phyloP scores from a whole-genome alignment of 2,797 vertebrate genomes.

The Intellagama lesueurii region DNA sequence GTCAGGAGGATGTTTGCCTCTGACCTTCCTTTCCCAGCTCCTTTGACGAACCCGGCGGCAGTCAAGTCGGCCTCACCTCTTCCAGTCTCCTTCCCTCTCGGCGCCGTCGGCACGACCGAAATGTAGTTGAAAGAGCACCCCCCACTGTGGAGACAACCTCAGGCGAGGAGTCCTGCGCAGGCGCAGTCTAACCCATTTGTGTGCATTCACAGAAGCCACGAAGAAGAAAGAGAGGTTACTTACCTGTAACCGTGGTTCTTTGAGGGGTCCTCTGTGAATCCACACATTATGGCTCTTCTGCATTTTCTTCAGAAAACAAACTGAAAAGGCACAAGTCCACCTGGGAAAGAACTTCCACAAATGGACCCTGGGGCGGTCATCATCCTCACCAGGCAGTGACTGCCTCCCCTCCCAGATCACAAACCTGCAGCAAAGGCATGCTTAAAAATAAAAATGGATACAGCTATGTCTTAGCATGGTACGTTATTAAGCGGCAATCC shows the following conservation, averaged over 20 bases:
- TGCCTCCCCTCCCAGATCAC: no score
- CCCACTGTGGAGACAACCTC: neutral
- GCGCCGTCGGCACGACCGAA: neutral
- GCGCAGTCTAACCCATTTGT: no score
- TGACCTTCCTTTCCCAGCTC: neutral
- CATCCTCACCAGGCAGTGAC: neutral
- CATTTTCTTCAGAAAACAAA: neutral
- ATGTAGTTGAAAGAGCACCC: neutral
- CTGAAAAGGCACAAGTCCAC: neutral
- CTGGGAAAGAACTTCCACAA: neutral
- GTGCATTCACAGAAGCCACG: no score
- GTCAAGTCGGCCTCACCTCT: neutral
- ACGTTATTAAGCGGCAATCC: neutral
- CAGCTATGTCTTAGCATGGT: no score
- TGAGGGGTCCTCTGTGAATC: no score
- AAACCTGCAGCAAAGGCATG: no score
- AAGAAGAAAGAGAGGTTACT: no score
- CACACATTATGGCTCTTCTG: neutral
- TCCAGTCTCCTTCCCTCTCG: neutral
- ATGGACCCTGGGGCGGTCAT: neutral
- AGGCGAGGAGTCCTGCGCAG: no score
- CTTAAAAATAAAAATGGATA: no score
- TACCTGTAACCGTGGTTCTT: no score
- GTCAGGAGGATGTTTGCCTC: neutral
- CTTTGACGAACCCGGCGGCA: neutral